Evolutionary conservation across 2,888 invertebrate genomes (phyloP).

Genomic region (Orchestes rusci): DNA sequence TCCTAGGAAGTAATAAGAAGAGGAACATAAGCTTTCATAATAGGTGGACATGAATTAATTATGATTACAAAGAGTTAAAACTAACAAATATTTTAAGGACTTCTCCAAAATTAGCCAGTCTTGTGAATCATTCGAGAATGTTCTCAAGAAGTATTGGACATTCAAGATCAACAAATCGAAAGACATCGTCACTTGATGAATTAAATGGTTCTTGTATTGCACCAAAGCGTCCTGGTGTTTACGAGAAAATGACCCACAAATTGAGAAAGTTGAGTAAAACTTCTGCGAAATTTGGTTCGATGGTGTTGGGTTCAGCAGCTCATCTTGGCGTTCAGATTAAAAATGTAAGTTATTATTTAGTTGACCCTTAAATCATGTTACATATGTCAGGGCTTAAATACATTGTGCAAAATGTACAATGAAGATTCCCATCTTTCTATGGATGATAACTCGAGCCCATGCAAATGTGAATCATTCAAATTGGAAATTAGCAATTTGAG

Average conservation of each 20-base stretch:
- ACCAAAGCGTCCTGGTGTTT: no score
- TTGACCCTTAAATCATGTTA: not conserved
- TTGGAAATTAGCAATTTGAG: conserved; percentile 27
- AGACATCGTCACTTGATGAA: conserved; percentile 10
- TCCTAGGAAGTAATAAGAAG: conserved; percentile 17
- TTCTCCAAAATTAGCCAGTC: conserved; percentile 17
- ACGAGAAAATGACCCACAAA: no score
- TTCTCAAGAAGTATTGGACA: conserved; percentile 18
- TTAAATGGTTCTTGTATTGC: no score
- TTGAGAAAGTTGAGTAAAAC: no score
- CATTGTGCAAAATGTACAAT: no score
- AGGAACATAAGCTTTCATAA: no score
- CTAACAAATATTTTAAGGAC: no score
- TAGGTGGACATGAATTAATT: no score
- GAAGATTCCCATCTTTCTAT: no score
- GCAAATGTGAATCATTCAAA: conserved; percentile 29
- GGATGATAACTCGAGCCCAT: conserved; percentile 14
- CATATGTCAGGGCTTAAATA: no score
- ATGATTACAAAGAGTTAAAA: no score
- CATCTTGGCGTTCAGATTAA: conserved; percentile 34
- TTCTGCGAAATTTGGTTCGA: conserved; percentile 31
- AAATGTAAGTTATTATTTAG: conserved; percentile 29
- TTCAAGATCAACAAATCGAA: conserved; percentile 18
- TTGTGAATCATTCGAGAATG: conserved; percentile 16
- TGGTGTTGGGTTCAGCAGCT: conserved; percentile 31